Conservation (phyloP, 2,797 vertebrate genomes). For the Mormyrops attenuatus region DNA sequence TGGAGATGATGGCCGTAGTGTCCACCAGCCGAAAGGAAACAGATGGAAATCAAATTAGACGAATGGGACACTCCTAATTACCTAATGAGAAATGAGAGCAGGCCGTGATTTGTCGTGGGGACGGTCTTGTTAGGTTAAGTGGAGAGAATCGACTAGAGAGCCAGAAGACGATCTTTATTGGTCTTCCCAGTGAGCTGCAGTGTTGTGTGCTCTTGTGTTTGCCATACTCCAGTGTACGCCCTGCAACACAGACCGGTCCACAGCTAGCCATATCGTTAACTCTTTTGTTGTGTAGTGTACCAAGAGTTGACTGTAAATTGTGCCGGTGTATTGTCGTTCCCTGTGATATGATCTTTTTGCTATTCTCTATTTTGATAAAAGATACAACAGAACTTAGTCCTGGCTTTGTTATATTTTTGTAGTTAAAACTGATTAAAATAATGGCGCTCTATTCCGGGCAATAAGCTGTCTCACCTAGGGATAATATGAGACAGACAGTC, state of each 20-base stretch:
- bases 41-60: slow-evolving; percentile 57
- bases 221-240: background rate
- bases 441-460: background rate
- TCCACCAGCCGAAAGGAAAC: slow-evolving; percentile 50
- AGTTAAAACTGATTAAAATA: background rate
- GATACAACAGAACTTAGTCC: background rate
- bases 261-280: background rate
- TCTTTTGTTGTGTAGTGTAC: background rate
- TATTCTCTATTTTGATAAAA: background rate
- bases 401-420: background rate
- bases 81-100: slow-evolving; percentile 65
- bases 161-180: slow-evolving; percentile 46
- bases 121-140: slow-evolving; percentile 73
- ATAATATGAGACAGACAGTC: background rate
- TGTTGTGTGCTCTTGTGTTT: background rate
- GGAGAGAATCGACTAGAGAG: slow-evolving; percentile 61
- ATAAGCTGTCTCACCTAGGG: background rate
- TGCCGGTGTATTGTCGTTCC: background rate
- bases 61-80: slow-evolving; percentile 67
- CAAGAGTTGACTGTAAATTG: background rate
- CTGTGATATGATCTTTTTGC: background rate
- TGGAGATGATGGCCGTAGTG: slow-evolving; percentile 35
- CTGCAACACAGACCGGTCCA: background rate
- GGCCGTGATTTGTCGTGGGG: slow-evolving; percentile 68
- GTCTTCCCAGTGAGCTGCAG: slow-evolving; percentile 6